phyloP scores from a whole-genome alignment of 2,888 invertebrate species.

The Drosophila greeni region DNA sequence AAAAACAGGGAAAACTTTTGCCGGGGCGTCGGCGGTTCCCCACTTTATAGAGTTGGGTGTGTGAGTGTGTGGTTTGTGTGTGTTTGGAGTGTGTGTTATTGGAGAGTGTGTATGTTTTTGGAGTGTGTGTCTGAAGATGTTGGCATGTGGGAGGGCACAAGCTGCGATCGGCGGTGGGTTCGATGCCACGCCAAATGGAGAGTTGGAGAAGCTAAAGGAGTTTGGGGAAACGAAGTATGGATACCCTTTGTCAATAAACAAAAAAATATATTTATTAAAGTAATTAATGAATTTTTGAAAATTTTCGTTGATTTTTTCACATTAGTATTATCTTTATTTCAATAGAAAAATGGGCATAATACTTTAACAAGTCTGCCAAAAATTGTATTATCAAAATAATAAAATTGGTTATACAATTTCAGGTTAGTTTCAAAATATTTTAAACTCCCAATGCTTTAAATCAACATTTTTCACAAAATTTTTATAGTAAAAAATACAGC shows the following conservation, averaged over 20 bases:
- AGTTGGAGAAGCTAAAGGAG: constrained; percentile 7
- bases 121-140: constrained; percentile 35
- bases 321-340: too few species aligned
- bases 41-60: constrained; percentile 25
- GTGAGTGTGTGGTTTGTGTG: constrained; percentile 25
- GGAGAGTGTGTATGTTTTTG: constrained; percentile 25
- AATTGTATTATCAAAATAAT: too few species aligned
- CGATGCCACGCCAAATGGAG: constrained; percentile 65
- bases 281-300: too few species aligned
- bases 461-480: too few species aligned
- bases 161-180: constrained; percentile 45
- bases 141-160: constrained; percentile 67
- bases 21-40: constrained; percentile 57
- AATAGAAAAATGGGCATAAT: too few species aligned
- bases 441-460: neutral
- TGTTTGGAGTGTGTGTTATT: constrained; percentile 18
- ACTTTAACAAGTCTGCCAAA: too few species aligned
- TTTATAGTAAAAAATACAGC: too few species aligned
- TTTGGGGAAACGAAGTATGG: neutral
- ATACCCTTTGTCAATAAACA: too few species aligned
- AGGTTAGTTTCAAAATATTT: neutral
- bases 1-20: constrained; percentile 42
- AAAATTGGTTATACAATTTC: too few species aligned
- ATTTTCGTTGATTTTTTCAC: too few species aligned
- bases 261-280: too few species aligned